phyloP scores from a whole-genome alignment of 1,140 invertebrate species.

The Megalopta genalis region DNA sequence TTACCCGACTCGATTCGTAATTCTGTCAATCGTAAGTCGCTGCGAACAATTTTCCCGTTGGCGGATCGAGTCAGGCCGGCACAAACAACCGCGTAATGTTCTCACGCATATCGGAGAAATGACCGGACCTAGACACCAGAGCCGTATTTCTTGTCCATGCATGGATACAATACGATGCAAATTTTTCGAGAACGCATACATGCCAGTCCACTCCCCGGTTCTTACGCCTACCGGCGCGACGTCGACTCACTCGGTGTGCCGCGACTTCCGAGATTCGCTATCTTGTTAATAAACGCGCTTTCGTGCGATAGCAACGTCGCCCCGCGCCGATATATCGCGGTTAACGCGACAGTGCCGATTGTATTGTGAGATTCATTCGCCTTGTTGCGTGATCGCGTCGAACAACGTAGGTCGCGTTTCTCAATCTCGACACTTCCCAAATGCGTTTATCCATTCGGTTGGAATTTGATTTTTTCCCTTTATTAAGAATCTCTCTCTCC shows the following conservation, averaged over 20 bases:
- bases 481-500: neutral
- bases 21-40: neutral
- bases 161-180: constrained; percentile 18
- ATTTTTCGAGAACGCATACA: constrained; percentile 15
- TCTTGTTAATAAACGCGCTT: no score
- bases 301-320: no score
- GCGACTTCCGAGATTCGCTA: no score
- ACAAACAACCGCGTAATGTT: neutral
- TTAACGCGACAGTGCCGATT: constrained; percentile 2
- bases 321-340: no score
- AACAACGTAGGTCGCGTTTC: neutral
- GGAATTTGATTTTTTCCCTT: constrained; percentile 23
- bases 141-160: neutral
- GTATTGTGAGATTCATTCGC: neutral
- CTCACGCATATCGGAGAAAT: constrained; percentile 16
- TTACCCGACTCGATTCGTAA: neutral
- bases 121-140: neutral
- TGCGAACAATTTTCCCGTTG: neutral
- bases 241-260: neutral
- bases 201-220: neutral
- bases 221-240: constrained; percentile 2
- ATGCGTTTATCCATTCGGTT: neutral
- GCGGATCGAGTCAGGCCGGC: neutral
- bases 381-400: neutral
- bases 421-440: neutral